These are phyloP conservation scores for Holothuria scabra DNA, from an alignment of 53 echinoderm and acorn worm genomes.

Conservation along the genomic window DNA sequence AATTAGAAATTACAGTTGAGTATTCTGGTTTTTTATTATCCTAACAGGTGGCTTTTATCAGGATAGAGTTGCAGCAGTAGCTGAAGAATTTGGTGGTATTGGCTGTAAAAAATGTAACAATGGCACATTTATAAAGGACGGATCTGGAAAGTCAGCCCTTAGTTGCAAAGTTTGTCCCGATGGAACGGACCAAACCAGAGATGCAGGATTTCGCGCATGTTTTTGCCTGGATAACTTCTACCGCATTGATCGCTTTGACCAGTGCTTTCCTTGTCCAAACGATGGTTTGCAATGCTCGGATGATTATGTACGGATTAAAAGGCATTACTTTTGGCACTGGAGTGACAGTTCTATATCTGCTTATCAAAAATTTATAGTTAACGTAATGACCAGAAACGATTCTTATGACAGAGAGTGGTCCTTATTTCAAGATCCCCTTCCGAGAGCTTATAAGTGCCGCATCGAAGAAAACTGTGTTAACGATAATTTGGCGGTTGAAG, in stretches of 20 bases:
- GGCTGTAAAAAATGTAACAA: neutral
- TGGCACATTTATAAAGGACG: neutral
- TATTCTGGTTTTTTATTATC: too few relatives aligned
- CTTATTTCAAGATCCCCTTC: neutral
- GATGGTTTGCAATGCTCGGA: neutral
- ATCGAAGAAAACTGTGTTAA: neutral
- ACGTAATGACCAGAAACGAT: neutral
- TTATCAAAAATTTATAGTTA: neutral
- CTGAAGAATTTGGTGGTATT: neutral
- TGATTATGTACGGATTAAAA: neutral
- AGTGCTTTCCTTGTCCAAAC: neutral
- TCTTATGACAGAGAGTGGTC: neutral
- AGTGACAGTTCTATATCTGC: neutral
- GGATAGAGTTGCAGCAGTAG: neutral
- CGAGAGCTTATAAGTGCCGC: neutral
- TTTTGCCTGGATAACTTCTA: neutral
- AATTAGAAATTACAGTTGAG: too few relatives aligned
- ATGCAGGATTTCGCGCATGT: neutral
- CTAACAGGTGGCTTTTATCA: conserved; percentile 2
- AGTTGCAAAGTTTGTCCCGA: neutral
- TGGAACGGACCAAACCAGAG: neutral
- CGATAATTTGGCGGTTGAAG: neutral
- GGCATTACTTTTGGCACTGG: neutral
- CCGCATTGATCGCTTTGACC: neutral
- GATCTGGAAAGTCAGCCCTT: neutral